These are phyloP conservation scores for Sinelater perroti DNA, from an alignment of 2,888 invertebrate species.

Conservation along the genomic window DNA sequence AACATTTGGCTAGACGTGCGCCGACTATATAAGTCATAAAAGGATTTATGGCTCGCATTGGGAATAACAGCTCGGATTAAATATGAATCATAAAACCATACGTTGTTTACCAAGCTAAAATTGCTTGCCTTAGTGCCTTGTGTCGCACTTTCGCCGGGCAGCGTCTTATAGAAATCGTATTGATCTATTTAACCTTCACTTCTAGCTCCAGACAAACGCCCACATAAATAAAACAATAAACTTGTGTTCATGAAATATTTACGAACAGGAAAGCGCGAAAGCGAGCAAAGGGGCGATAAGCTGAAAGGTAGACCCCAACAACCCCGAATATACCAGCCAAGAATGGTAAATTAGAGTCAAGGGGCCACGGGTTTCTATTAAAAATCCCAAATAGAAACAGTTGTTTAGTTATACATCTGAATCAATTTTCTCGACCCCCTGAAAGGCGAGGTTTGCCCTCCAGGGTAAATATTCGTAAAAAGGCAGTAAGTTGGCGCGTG, in stretches of 20 bases:
- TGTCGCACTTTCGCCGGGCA: too few relatives aligned
- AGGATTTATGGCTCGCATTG: too few relatives aligned
- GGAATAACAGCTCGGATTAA: too few relatives aligned
- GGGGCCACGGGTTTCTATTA: constrained; percentile 23
- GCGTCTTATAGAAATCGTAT: too few relatives aligned
- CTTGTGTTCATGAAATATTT: constrained; percentile 33
- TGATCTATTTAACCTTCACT: constrained; percentile 3
- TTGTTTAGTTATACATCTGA: constrained; percentile 19
- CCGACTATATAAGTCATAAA: too few relatives aligned
- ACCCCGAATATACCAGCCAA: constrained; percentile 34
- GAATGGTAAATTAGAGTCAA: constrained; percentile 33
- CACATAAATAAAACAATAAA: constrained; percentile 29
- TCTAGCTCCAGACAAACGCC: constrained; percentile 15
- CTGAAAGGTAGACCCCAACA: constrained; percentile 33
- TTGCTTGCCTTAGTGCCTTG: too few relatives aligned
- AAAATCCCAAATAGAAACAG: constrained; percentile 8
- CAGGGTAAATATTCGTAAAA: too few relatives aligned
- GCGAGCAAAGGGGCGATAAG: constrained; percentile 32
- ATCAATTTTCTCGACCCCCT: constrained; percentile 11
- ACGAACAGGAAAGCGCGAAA: constrained; percentile 29
- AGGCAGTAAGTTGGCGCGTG: too few relatives aligned
- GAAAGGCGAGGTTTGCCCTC: too few relatives aligned
- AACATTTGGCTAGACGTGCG: too few relatives aligned
- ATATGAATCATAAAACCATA: too few relatives aligned
- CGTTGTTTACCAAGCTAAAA: too few relatives aligned